Conservation (phyloP, 2,113 vertebrate species). For the Myrmecobius fasciatus region DNA sequence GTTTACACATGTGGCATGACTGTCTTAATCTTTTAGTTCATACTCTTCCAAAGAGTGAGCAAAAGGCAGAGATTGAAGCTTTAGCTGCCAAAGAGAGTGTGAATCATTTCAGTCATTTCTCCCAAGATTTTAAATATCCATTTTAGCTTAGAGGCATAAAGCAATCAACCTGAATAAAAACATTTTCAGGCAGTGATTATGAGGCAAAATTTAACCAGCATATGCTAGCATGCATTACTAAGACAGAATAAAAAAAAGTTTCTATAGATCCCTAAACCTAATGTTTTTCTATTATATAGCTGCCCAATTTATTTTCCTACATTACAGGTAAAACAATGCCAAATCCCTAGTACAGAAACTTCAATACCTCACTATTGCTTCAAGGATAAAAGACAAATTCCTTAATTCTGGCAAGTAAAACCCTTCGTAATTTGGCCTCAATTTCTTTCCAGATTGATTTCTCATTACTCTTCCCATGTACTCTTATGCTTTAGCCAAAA, state of each 20-base stretch:
- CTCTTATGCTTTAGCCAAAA: neutral
- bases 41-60: slow-evolving; percentile 75
- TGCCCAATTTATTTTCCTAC: neutral
- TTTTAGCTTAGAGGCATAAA: slow-evolving; percentile 76
- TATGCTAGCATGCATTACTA: slow-evolving; percentile 65
- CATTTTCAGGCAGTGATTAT: slow-evolving; percentile 73
- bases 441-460: neutral
- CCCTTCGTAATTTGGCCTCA: neutral
- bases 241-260: slow-evolving; percentile 59
- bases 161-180: slow-evolving; percentile 77
- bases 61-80: slow-evolving; percentile 76
- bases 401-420: neutral
- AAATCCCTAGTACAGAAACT: neutral
- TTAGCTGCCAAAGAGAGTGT: slow-evolving; percentile 76
- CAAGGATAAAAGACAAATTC: neutral
- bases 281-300: neutral
- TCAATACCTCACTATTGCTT: neutral
- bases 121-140: slow-evolving; percentile 78
- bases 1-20: slow-evolving; percentile 59
- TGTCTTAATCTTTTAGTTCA: slow-evolving; percentile 75
- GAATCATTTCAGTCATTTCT: slow-evolving; percentile 73
- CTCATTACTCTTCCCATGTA: neutral
- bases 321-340: neutral
- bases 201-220: slow-evolving; percentile 73
- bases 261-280: neutral